Evolutionary conservation across 2,797 vertebrate genomes (phyloP).

Genomic region (Carduelis carduelis): DNA sequence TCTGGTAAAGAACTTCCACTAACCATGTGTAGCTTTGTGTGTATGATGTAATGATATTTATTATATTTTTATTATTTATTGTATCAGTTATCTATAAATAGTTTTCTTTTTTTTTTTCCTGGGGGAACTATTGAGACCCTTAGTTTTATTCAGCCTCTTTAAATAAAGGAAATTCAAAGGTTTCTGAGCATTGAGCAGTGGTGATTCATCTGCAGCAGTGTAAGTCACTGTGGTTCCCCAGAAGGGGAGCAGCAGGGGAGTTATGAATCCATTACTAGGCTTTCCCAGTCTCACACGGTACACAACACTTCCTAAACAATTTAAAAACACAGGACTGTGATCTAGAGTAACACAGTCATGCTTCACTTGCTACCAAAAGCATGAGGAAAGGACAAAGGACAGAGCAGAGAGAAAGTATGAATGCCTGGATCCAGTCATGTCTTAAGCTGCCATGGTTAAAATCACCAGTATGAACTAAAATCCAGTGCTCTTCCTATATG

Average conservation of each 20-base stretch:
- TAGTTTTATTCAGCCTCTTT: not conserved
- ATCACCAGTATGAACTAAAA: not conserved
- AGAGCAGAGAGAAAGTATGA: not conserved
- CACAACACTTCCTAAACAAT: not conserved
- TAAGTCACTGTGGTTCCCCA: not conserved
- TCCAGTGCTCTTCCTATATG: not conserved
- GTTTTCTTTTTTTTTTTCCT: not conserved
- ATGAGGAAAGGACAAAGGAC: not conserved
- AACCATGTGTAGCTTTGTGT: not conserved
- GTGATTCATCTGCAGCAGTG: not conserved
- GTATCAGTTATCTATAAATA: not conserved
- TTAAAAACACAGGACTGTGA: not conserved
- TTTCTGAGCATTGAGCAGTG: not conserved
- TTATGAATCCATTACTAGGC: not conserved
- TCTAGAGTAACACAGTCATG: not conserved
- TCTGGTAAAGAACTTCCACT: not conserved
- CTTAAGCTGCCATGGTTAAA: not conserved
- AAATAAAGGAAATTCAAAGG: not conserved
- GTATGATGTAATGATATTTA: not conserved
- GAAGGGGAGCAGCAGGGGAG: not conserved
- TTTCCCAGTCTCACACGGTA: not conserved
- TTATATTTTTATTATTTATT: not conserved
- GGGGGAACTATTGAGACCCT: not conserved
- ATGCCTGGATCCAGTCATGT: rapidly evolving
- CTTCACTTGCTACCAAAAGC: not conserved